phyloP scores from a whole-genome alignment of 2,888 invertebrate genomes.

The Drepana falcataria region DNA sequence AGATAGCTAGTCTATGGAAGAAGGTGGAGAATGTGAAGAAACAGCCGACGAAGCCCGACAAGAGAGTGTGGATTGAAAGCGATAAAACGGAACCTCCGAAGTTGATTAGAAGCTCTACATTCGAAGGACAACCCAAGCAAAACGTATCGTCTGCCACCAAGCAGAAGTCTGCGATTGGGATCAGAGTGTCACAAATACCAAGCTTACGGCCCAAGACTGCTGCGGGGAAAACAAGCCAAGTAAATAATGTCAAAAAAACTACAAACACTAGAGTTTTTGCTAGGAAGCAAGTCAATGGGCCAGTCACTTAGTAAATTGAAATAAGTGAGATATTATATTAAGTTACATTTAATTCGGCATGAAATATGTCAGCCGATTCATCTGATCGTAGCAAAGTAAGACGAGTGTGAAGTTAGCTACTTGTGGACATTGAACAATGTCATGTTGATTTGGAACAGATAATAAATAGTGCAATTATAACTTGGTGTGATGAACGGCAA shows the following conservation, averaged over 20 bases:
- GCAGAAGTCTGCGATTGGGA: constrained; percentile 69
- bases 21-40: constrained; percentile 84
- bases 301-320: constrained; percentile 35
- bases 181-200: constrained; percentile 66
- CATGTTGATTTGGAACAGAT: neutral
- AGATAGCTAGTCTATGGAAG: constrained; percentile 89
- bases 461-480: neutral
- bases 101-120: constrained; percentile 81
- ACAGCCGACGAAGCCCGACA: constrained; percentile 77
- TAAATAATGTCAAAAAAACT: constrained; percentile 39
- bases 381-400: too few relatives aligned
- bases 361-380: too few relatives aligned
- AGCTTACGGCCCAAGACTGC: constrained; percentile 53
- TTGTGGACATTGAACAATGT: too few relatives aligned
- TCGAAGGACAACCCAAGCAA: constrained; percentile 77
- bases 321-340: neutral
- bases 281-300: constrained; percentile 51
- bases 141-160: constrained; percentile 55
- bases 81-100: constrained; percentile 57
- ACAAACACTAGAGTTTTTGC: constrained; percentile 41
- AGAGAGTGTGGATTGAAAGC: constrained; percentile 79
- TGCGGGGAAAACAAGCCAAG: constrained; percentile 32
- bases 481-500: neutral
- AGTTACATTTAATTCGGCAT: neutral
- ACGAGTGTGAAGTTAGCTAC: too few relatives aligned